Evolutionary conservation across 1,140 invertebrate species (phyloP).

Genomic region (Macrotrachela quadricornifera): DNA sequence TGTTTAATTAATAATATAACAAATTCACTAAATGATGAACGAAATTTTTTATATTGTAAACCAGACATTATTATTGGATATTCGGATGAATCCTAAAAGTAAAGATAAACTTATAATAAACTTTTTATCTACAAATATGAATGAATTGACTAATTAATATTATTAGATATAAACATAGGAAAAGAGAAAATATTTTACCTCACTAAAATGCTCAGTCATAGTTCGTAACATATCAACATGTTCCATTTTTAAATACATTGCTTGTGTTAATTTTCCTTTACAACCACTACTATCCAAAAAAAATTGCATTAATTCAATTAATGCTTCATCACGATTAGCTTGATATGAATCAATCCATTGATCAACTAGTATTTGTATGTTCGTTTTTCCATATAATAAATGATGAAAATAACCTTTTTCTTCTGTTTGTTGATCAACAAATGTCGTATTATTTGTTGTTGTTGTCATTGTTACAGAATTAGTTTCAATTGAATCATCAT

Average conservation of each 20-base stretch:
- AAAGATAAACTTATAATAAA: neutral
- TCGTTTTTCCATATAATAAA: neutral
- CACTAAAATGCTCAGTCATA: neutral
- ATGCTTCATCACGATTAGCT: slow-evolving; percentile 53
- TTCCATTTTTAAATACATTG: slow-evolving; percentile 12
- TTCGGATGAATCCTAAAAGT: slow-evolving; percentile 33
- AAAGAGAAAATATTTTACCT: slow-evolving; percentile 23
- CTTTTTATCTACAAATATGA: neutral
- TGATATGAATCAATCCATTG: slow-evolving; percentile 98
- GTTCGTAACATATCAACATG: slow-evolving; percentile 4
- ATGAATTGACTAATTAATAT: slow-evolving; percentile 48
- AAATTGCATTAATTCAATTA: slow-evolving; percentile 88
- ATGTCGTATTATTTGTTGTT: too few species aligned
- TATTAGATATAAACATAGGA: slow-evolving; percentile 55
- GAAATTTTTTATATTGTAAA: slow-evolving; percentile 89
- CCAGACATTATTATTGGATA: slow-evolving; percentile 93
- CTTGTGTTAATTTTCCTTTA: slow-evolving; percentile 76
- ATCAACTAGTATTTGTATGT: slow-evolving; percentile 62
- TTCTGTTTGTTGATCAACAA: too few species aligned
- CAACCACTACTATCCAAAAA: slow-evolving; percentile 93
- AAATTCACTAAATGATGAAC: slow-evolving; percentile 86
- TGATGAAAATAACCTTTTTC: neutral
- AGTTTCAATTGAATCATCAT: too few species aligned
- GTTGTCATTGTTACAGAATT: too few species aligned
- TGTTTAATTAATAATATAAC: slow-evolving; percentile 84